Evolutionary conservation across 2,888 invertebrate genomes (phyloP), one percentile per base, ranked within the genome.

Genomic region (Choristoneura rosaceana): DNA sequence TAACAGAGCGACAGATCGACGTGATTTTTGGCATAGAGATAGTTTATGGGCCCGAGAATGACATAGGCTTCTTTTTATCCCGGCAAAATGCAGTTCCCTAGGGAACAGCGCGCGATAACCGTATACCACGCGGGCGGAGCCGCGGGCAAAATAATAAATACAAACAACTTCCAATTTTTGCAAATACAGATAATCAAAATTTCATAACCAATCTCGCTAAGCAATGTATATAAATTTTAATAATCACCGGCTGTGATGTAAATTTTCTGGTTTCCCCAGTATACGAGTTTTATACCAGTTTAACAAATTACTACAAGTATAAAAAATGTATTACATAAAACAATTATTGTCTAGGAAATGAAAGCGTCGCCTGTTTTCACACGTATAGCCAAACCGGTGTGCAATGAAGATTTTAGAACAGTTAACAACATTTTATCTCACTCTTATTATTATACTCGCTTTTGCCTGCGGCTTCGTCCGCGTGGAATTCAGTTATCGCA

Each of bases 321-420:
- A 4, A 68, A 73, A 73, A 64, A 59, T 62, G 73, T 75, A 78
- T 87, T 86, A 84, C 81, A 80, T 87, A 84, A 85, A 79, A 78
- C 68, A 68, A 69, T 73, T 50, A 73, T 76, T 77, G 74, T 76
- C 83, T 78, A 85, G 86, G 88, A 52, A 52, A 87, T 86, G 88
- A 88, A 88, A 88, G 87, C 84, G 43, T 12, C 70, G 66, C 69
- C 74, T 14, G 68, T 58, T 68, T 41, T 71, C 41, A 59, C 69
- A 64, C 63, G 52, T 47, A 41, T 8, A 25, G 12, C 5, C 17
- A 12, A 58, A 68, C 68, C 71, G 68, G 68, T 68, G 41, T 59
- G 50, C n/a, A 50, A 50, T 5, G 15, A 15, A 47, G 47, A 17
- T 52, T 52, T n/a, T 14, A 17, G 52, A 52, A 5, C 17, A 17